Evolutionary conservation across 2,888 invertebrate species (phyloP), one percentile per base, ranked within the genome.

Genomic region (Lepidonotus clava): DNA sequence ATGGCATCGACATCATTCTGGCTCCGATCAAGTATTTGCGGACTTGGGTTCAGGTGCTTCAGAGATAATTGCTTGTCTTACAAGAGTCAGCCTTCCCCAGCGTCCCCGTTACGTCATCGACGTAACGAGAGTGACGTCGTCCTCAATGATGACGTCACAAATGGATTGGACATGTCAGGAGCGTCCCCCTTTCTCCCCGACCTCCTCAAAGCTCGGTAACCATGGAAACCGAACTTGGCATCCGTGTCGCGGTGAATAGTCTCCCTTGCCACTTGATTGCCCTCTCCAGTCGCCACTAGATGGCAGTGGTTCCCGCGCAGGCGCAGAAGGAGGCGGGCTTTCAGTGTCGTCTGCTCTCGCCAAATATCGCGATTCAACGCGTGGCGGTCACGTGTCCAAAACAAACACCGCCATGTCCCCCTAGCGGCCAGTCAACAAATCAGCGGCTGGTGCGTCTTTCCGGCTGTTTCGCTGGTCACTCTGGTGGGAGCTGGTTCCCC

Each of bases 351-450:
- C 24, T 61, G 61, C 24, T 28, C 61, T 61, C 28, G 28, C 61
- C 61, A 61, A 61, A 61, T 61, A 61, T n/a, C 61, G 61, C 61
- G 28, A 61, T n/a, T 61, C 61, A 61, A 61, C 28, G 61, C 14
- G 28, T 28, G 14, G 61, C 28, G 24, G 61, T 61, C 61, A 61
- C 61, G 61, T 61, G 61, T 24, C 14, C 61, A 61, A 61, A 61
- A 61, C 61, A 61, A 61, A 61, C 61, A 61, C 1, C 24, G 28
- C 28, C 28, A 4, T 11, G 61, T 24, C 53, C n/a, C 53, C 21
- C 53, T 53, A n/a, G 53, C n/a, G 53, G 53, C 11, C 21, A 53
- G 53, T 53, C 53, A 53, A 53, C 53, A 53, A 53, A 53, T 53
- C 53, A 53, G 53, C 53, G 53, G 53, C 21, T 11, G 2, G 53